A percentile compares a stretch with the other conserved stretches of the same genome.
phyloP scores from a whole-genome alignment of 1,140 invertebrate genomes.

The Battus philenor region DNA sequence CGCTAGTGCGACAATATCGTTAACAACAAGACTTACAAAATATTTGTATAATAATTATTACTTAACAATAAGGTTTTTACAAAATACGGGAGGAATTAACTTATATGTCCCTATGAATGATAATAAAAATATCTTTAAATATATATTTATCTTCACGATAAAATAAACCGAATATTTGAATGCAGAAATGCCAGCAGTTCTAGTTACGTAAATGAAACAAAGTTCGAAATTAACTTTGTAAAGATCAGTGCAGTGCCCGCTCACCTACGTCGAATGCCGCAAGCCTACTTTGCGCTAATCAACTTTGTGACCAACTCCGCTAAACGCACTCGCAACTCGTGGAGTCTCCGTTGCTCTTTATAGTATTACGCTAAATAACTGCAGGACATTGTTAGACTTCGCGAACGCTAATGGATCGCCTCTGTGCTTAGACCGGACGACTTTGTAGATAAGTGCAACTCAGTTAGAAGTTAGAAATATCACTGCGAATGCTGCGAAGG shows the following conservation, averaged over 20 bases:
- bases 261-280: constrained; percentile 23
- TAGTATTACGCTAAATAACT: constrained; percentile 59
- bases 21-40: too few species aligned
- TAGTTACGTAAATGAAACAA: constrained; percentile 25
- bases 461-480: constrained; percentile 53
- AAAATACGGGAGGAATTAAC: too few species aligned
- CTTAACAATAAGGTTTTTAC: too few species aligned
- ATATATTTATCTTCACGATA: too few species aligned
- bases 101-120: too few species aligned
- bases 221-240: constrained; percentile 29
- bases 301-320: constrained; percentile 40
- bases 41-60: too few species aligned
- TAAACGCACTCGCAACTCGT: constrained; percentile 40
- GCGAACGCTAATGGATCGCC: constrained; percentile 55
- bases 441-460: constrained; percentile 57
- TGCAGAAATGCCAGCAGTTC: too few species aligned
- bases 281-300: constrained; percentile 44
- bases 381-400: constrained; percentile 50
- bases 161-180: too few species aligned
- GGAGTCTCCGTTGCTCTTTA: constrained; percentile 54
- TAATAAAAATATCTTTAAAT: too few species aligned
- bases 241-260: constrained; percentile 10
- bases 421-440: constrained; percentile 52
- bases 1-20: too few species aligned
- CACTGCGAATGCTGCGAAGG: neutral